Evolutionary conservation across 2,113 vertebrate species (phyloP), one percentile per base, ranked within the genome.

Genomic region (Meriones unguiculatus): DNA sequence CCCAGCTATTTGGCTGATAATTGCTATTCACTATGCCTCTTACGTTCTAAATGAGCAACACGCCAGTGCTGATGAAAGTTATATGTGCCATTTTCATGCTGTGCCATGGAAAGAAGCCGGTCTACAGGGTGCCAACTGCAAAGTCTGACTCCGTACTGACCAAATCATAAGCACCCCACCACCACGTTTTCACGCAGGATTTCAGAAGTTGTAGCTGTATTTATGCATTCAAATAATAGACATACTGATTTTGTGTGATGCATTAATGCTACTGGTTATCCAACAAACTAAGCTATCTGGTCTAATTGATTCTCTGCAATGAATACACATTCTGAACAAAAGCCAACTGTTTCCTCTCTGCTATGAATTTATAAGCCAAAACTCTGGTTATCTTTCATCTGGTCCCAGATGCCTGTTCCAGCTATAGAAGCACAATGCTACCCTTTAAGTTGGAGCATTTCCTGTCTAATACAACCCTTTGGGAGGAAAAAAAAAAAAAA

Each of bases 1-100:
- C 94, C 95, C 93, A 98, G 97, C 96, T 97, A 97, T 97, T 96
- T 97, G 77, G 4, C 75, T 97, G 93, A 90, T 96, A 52, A 69
- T 75, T 90, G 77, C 89, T 95, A 59, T 96, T 97, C 90, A 91
- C 90, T 95, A 75, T 72, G 80, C 95, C 95, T 95, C 94, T 87
- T 94, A 96, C 93, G 94, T 93, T 86, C 87, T 96, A 97, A 98
- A 97, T 95, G 96, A 97, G 62, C 78, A 94, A 89, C 64, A 96
- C 9, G 5, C 85, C 52, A 89, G 73, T 84, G 87, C 88, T 96
- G 95, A 87, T 92, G 85, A 91, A 98, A 93, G 76, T 84, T 93
- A 59, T 90, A 65, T 59, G 93, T 96, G 93, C 95, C 95, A 92
- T 96, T 96, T 95, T 80, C 90, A 69, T 13, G 9, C 41, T 50